These are phyloP conservation scores for Aricia agestis DNA, from an alignment of 1,140 invertebrate species.

Conservation along the genomic window DNA sequence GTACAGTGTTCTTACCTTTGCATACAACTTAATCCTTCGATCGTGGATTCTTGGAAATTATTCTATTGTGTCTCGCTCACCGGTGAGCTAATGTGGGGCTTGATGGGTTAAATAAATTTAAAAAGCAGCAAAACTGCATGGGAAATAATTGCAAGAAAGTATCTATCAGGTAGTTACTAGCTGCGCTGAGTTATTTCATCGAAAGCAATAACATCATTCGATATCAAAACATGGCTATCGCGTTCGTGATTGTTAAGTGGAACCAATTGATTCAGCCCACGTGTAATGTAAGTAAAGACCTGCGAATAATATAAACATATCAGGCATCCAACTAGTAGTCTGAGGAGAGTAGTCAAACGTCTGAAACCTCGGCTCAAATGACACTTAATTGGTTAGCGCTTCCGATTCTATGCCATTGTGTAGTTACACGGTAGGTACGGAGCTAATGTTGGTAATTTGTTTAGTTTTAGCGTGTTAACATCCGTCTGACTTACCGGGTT, in stretches of 20 bases:
- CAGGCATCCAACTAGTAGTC: not conserved
- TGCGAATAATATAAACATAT: not conserved
- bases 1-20: no score
- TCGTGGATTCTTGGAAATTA: no score
- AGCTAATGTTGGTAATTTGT: no score
- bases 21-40: no score
- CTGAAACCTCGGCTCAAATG: not conserved
- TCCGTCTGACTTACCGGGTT: no score
- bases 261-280: not conserved
- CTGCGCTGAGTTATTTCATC: not conserved
- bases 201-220: not conserved
- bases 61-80: no score
- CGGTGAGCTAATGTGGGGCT: no score
- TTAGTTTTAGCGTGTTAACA: no score
- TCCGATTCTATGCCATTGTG: not conserved
- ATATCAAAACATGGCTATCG: not conserved
- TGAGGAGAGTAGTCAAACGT: not conserved
- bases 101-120: no score
- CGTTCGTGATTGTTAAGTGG: not conserved
- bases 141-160: no score
- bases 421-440: no score
- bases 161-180: not conserved
- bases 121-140: no score
- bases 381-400: not conserved
- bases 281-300: not conserved